phyloP scores from a whole-genome alignment of 2,113 vertebrate species.

The Rhizomys pruinosus region DNA sequence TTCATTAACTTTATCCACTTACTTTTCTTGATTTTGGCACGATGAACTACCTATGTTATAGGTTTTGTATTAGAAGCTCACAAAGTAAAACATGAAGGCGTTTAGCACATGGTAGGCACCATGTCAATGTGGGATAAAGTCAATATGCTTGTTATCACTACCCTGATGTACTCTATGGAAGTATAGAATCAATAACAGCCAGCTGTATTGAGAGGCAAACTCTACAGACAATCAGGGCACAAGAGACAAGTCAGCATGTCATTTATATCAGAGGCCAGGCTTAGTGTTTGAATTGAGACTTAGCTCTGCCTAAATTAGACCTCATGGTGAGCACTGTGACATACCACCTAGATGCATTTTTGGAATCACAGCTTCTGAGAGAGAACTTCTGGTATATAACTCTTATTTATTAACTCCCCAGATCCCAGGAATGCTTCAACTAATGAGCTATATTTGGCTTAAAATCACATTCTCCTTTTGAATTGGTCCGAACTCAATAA shows the following conservation, averaged over 20 bases:
- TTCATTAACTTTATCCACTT: neutral
- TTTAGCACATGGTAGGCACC: neutral
- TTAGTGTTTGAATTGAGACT: neutral
- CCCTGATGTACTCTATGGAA: neutral
- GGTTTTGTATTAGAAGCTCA: neutral
- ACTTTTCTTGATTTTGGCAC: neutral
- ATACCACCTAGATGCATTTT: neutral
- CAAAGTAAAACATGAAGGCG: neutral
- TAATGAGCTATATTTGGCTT: neutral
- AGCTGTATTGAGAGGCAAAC: neutral
- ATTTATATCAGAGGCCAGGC: neutral
- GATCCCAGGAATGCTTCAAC: neutral
- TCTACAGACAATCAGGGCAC: neutral
- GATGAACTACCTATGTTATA: neutral
- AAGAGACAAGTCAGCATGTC: neutral
- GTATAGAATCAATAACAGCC: neutral
- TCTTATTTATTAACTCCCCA: neutral
- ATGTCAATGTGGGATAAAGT: neutral
- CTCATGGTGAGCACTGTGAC: neutral
- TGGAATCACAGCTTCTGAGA: neutral
- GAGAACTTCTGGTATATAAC: neutral
- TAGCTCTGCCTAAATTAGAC: neutral
- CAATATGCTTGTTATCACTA: conserved; percentile 6
- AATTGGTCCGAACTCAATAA: neutral
- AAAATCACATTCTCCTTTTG: neutral